Percentiles rank a stretch among this genome's conserved stretches.
These are phyloP conservation scores for Cyaniris semiargus DNA, from an alignment of 2,888 invertebrate species.

Conservation along the genomic window DNA sequence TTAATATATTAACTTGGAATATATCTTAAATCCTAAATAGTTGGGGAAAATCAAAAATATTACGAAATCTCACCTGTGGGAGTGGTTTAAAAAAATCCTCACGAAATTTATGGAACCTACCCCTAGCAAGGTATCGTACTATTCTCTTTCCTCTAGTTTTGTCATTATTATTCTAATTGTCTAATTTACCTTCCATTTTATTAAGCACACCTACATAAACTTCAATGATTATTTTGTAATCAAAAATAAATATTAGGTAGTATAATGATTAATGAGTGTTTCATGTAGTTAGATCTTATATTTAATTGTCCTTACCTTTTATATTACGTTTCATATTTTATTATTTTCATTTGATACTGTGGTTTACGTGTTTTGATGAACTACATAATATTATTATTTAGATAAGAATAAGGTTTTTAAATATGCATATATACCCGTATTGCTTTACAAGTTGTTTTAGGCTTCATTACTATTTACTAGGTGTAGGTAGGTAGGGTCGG, in stretches of 20 bases:
- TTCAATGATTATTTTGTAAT: not conserved
- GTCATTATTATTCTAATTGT: not conserved
- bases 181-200: not conserved
- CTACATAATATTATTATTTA: not conserved
- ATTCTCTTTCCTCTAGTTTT: too few relatives aligned
- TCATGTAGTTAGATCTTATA: not conserved
- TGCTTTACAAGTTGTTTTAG: not conserved
- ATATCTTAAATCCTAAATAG: too few relatives aligned
- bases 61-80: too few relatives aligned
- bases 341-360: slow-evolving; percentile 7
- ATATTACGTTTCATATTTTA: slow-evolving; percentile 14
- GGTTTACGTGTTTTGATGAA: slow-evolving; percentile 6
- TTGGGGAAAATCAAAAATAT: too few relatives aligned
- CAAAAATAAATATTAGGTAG: not conserved
- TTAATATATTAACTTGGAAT: too few relatives aligned
- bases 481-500: too few relatives aligned
- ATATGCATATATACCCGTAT: not conserved
- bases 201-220: not conserved
- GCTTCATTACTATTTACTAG: not conserved
- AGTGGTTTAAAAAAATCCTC: too few relatives aligned
- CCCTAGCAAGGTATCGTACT: too few relatives aligned
- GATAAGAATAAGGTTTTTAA: not conserved
- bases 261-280: not conserved
- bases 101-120: too few relatives aligned
- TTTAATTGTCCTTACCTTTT: not conserved